These are phyloP conservation scores for Mormyrus proboscirostris DNA, from an alignment of 2,797 vertebrate genomes.

Conservation along the genomic window DNA sequence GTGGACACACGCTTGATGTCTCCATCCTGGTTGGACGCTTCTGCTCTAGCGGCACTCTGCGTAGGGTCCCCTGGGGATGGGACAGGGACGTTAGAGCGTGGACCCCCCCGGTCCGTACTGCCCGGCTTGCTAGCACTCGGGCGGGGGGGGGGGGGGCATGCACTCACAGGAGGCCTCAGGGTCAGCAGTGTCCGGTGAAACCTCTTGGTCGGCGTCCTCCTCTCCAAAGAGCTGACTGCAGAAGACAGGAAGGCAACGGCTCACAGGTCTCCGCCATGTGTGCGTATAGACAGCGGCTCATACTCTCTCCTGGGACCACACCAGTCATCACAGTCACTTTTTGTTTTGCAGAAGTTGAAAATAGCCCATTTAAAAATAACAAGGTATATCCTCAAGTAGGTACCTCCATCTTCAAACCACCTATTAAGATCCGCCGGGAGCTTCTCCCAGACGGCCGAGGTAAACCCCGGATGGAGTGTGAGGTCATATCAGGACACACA, in stretches of 20 bases:
- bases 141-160: not conserved
- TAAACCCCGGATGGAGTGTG: not conserved
- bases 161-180: constrained; percentile 92
- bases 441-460: not conserved
- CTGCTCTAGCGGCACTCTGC: constrained; percentile 78
- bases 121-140: not conserved
- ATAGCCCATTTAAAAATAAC: not conserved
- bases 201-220: constrained; percentile 96
- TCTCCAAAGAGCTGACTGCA: constrained; percentile 92
- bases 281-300: not conserved
- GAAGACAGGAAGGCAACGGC: constrained; percentile 26
- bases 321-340: not conserved
- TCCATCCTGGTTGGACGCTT: constrained; percentile 84
- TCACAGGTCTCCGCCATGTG: not conserved
- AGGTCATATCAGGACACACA: not conserved
- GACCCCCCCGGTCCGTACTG: not conserved
- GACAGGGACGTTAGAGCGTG: not conserved
- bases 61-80: constrained; percentile 77
- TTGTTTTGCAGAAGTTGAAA: not conserved
- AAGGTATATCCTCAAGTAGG: not conserved
- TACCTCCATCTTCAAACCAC: not conserved
- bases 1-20: constrained; percentile 92
- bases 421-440: not conserved
- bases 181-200: constrained; percentile 94
- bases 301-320: not conserved